phyloP scores from a whole-genome alignment of 2,888 invertebrate species.

The Buathra laborator region DNA sequence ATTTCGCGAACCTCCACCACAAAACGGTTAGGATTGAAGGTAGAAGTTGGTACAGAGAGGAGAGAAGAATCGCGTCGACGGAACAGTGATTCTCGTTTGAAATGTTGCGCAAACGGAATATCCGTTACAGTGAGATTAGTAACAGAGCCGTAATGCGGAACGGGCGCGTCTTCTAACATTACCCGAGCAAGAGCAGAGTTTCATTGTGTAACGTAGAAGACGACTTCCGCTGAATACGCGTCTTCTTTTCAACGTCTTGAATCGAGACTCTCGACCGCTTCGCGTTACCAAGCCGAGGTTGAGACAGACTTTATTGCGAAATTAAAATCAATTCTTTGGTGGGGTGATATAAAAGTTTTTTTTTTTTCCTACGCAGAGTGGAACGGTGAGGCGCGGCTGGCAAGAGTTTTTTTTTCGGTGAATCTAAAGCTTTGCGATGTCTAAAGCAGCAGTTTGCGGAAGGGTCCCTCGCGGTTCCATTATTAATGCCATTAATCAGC shows the following conservation, averaged over 20 bases:
- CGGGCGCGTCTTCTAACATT: constrained; percentile 54
- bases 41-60: background rate
- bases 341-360: constrained; percentile 24
- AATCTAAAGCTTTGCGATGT: constrained; percentile 1
- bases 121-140: constrained; percentile 55
- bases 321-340: constrained; percentile 42
- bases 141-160: constrained; percentile 44
- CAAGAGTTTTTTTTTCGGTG: background rate
- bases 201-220: constrained; percentile 50
- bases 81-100: constrained; percentile 31
- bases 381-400: background rate
- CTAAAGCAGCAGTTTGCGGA: constrained; percentile 41
- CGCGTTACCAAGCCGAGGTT: background rate
- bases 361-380: background rate
- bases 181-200: constrained; percentile 16
- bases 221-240: constrained; percentile 43
- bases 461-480: constrained; percentile 70
- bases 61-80: constrained; percentile 2
- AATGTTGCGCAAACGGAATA: constrained; percentile 31
- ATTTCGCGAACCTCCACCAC: constrained; percentile 5
- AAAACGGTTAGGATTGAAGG: background rate
- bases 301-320: constrained; percentile 23
- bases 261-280: background rate
- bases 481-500: constrained; percentile 81
- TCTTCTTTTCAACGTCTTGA: constrained; percentile 15